phyloP scores from a whole-genome alignment of 2,888 invertebrate genomes.

The Drosophila subquinaria region DNA sequence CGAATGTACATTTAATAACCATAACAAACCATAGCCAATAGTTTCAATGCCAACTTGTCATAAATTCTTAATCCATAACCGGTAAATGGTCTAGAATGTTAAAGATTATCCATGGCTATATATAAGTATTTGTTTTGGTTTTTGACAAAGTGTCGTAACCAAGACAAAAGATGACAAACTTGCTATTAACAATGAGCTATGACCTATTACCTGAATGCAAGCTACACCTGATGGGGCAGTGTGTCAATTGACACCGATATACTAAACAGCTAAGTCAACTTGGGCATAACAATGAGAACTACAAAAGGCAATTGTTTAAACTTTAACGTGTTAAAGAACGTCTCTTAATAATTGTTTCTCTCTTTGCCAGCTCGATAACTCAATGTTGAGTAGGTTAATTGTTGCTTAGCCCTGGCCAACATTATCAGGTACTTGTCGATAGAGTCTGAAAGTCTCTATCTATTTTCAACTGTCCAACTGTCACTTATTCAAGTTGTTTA shows the following conservation, averaged over 20 bases:
- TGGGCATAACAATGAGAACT: background rate
- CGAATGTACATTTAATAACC: background rate
- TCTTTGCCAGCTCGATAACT: background rate
- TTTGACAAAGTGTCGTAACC: background rate
- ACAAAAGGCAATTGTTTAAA: background rate
- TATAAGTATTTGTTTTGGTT: slow-evolving; percentile 1
- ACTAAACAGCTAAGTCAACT: slow-evolving; percentile 3
- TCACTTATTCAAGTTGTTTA: slow-evolving; percentile 14
- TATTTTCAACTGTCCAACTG: slow-evolving; percentile 3
- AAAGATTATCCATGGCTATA: background rate
- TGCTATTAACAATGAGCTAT: slow-evolving; percentile 1
- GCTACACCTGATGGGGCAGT: background rate
- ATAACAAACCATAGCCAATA: background rate
- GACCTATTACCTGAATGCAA: background rate
- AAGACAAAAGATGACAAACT: background rate
- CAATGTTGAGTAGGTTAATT: background rate
- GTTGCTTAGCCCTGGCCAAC: slow-evolving; percentile 9
- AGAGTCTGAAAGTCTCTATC: slow-evolving; percentile 17
- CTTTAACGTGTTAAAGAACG: background rate
- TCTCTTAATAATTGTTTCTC: background rate
- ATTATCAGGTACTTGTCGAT: slow-evolving; percentile 11
- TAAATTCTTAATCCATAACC: background rate
- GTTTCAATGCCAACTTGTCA: slow-evolving; percentile 33
- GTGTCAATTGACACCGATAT: slow-evolving; percentile 2
- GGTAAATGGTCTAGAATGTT: slow-evolving; percentile 4